Evolutionary conservation across 2,797 vertebrate genomes (phyloP), one percentile per base, ranked within the genome.

Genomic region (Tapera naevia): DNA sequence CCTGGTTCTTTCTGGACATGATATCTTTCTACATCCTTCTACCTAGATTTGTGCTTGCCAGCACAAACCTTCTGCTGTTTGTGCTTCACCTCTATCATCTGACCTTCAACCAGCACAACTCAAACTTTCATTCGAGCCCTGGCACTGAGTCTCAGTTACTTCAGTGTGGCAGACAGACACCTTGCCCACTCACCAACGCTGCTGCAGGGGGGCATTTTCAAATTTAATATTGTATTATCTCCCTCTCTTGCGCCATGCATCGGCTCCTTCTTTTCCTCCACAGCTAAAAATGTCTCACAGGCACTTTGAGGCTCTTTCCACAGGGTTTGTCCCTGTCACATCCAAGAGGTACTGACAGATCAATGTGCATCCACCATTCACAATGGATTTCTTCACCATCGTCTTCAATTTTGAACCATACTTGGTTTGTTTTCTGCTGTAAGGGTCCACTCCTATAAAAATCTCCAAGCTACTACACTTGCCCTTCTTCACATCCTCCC

Each of bases 401-500:
- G 78, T 48, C 30, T 85, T 46, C 12, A 35, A 58, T 90, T 82
- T 81, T 85, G 53, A 51, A 32, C 30, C 27, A 12, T 25, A 32
- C 32, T 33, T 0, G 0, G 70, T 89, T 78, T 53, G 18, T 43
- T 94, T 67, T 66, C n/a, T 67, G 54, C 54, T 54, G 3, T 28
- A 22, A 64, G 24, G 10, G 11, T 67, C 45, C 45, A 37, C 30
- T 67, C 10, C 30, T 56, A 5, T 53, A 67, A 73, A 92, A 84
- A 82, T 51, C 74, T 71, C 60, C 32, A 74, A 76, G 41, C 23
- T 37, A 24, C 33, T 70, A 14, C 19, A 17, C n/a, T 80, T 84
- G 64, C 27, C 60, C 80, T 90, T 73, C 80, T 81, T 88, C 74
- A 48, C 45, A 85, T 94, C 83, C 94, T 86, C 71, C 94, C 91